A percentile compares a stretch with the other conserved stretches of the same genome.
Conservation (phyloP, 2,797 vertebrate species). For the Esox lucius region DNA sequence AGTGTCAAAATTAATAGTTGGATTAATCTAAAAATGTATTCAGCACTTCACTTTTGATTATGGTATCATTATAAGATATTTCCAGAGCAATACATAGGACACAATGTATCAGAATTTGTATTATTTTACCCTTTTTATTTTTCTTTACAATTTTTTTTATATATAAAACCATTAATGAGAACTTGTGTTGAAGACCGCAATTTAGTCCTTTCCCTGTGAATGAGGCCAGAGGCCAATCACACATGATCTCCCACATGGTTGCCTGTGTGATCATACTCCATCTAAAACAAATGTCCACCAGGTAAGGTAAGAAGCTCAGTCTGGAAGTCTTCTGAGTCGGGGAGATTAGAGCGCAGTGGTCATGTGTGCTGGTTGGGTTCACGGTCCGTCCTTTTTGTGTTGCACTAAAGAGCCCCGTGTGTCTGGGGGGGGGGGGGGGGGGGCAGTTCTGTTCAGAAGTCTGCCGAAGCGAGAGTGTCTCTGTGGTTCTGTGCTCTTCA, state of each 20-base stretch:
- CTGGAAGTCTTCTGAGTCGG: not conserved
- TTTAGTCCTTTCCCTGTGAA: slow-evolving; percentile 8
- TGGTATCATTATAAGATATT: slow-evolving; percentile 9
- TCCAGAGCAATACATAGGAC: slow-evolving; percentile 17
- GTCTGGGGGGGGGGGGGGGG: not conserved
- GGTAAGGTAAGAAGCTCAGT: not conserved
- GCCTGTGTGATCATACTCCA: not conserved
- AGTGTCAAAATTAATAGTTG: not conserved
- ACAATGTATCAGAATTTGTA: slow-evolving; percentile 8
- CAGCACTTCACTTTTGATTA: slow-evolving; percentile 34
- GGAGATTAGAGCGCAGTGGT: not conserved
- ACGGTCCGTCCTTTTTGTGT: not conserved
- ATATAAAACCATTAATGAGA: slow-evolving; percentile 11
- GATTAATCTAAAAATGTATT: not conserved
- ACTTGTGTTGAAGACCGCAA: not conserved
- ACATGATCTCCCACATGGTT: not conserved
- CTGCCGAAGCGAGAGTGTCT: not conserved
- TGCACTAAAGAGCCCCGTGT: not conserved
- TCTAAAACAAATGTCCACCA: not conserved
- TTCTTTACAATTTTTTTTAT: slow-evolving; percentile 38
- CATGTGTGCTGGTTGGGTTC: not conserved
- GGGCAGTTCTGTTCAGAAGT: not conserved
- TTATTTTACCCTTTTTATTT: slow-evolving; percentile 23
- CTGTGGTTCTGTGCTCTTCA: slow-evolving; percentile 48
- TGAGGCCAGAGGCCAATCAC: too few species aligned